These are phyloP conservation scores for Neomonachus schauinslandi DNA, from an alignment of 2,113 vertebrate species.

Conservation along the genomic window DNA sequence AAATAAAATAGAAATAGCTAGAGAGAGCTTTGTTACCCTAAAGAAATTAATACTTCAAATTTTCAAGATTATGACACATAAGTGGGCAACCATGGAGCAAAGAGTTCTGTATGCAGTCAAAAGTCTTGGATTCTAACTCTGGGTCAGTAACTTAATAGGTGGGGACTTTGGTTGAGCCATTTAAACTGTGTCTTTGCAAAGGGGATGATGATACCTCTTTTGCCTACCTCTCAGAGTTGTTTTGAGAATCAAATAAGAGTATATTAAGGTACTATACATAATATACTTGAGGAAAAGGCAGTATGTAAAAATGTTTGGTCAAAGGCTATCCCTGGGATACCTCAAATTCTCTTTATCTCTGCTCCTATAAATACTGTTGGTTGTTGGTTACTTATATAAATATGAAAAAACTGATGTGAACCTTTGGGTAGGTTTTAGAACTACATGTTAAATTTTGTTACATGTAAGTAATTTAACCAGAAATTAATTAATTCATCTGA, in stretches of 20 bases:
- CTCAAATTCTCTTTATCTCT: background rate
- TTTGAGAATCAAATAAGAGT: background rate
- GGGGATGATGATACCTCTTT: background rate
- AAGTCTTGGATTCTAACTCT: background rate
- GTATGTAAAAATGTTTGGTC: background rate
- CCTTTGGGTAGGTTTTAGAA: background rate
- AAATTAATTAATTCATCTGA: conserved; percentile 2
- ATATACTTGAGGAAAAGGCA: background rate
- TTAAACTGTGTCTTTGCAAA: background rate
- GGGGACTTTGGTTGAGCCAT: background rate
- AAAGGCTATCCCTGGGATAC: background rate
- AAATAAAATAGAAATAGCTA: background rate
- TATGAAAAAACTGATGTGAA: background rate
- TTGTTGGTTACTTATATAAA: background rate
- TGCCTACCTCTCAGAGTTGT: background rate
- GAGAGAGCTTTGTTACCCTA: background rate
- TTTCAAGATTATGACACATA: background rate
- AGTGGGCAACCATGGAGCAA: background rate
- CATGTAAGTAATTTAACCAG: background rate
- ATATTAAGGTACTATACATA: background rate
- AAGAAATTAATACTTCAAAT: background rate
- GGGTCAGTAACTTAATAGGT: background rate
- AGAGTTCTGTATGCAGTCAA: background rate
- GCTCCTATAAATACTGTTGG: background rate
- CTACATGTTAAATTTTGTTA: background rate